These are phyloP conservation scores for Girardia tigrina DNA, from an alignment of 2,888 invertebrate species.

Conservation along the genomic window DNA sequence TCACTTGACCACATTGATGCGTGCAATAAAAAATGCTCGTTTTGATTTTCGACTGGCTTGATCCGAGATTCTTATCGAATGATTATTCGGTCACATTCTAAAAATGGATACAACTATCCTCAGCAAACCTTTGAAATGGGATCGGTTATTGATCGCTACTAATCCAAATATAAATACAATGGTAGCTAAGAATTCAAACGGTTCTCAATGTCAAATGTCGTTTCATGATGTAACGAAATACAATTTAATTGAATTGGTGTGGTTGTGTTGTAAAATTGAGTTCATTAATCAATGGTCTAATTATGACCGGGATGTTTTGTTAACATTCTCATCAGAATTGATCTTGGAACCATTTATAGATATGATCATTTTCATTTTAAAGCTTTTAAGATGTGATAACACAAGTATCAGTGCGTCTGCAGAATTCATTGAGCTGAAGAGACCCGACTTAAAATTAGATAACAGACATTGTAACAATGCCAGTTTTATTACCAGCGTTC, in stretches of 20 bases:
- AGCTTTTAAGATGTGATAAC: neutral
- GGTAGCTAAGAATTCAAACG: neutral
- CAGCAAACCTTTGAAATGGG: neutral
- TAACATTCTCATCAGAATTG: neutral
- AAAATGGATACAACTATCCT: neutral
- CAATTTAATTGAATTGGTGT: neutral
- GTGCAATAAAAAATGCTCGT: slow-evolving; percentile 14
- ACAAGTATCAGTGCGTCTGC: neutral
- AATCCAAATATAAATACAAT: neutral
- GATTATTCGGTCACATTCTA: neutral
- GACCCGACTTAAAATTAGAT: no score
- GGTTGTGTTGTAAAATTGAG: slow-evolving; percentile 5
- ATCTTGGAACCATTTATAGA: neutral
- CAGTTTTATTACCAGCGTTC: no score
- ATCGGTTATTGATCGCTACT: neutral
- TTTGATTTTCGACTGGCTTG: neutral
- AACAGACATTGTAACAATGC: no score
- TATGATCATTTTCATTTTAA: neutral
- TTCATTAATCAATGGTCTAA: slow-evolving; percentile 5
- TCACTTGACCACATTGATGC: neutral
- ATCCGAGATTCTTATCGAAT: neutral
- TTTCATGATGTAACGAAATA: slow-evolving; percentile 10
- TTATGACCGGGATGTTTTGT: neutral
- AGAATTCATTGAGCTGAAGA: no score
- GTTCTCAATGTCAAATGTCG: neutral